phyloP scores from a whole-genome alignment of 1,140 invertebrate genomes.

The Trichonephila clavipes region DNA sequence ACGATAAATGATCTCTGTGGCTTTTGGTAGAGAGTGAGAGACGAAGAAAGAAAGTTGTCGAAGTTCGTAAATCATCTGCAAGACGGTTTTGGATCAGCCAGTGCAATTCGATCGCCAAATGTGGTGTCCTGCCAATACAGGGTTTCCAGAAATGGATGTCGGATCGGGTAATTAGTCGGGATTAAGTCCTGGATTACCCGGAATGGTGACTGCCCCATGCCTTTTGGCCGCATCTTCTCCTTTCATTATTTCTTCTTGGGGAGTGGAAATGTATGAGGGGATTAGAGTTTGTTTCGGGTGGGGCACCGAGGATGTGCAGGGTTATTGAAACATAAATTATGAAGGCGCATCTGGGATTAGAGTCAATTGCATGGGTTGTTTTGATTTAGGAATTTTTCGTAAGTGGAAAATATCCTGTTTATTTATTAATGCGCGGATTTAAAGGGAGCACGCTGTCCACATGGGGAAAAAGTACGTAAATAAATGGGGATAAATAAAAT shows the following conservation, averaged over 20 bases:
- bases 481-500: too few species aligned
- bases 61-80: neutral
- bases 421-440: too few species aligned
- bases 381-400: neutral
- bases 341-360: neutral
- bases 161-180: constrained; percentile 38
- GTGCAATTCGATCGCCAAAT: constrained; percentile 7
- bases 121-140: neutral
- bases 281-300: neutral
- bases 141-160: neutral
- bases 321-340: constrained; percentile 45
- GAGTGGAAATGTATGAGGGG: constrained; percentile 32
- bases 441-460: too few species aligned
- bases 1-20: constrained; percentile 24
- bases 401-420: constrained; percentile 3
- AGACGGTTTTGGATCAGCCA: neutral
- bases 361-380: neutral
- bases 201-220: neutral
- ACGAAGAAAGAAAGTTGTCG: neutral
- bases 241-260: neutral
- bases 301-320: neutral
- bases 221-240: neutral
- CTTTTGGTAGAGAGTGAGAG: neutral
- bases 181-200: constrained; percentile 23
- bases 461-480: too few species aligned